These are phyloP conservation scores for Rhizomys pruinosus DNA, from an alignment of 2,113 vertebrate genomes.

Conservation along the genomic window DNA sequence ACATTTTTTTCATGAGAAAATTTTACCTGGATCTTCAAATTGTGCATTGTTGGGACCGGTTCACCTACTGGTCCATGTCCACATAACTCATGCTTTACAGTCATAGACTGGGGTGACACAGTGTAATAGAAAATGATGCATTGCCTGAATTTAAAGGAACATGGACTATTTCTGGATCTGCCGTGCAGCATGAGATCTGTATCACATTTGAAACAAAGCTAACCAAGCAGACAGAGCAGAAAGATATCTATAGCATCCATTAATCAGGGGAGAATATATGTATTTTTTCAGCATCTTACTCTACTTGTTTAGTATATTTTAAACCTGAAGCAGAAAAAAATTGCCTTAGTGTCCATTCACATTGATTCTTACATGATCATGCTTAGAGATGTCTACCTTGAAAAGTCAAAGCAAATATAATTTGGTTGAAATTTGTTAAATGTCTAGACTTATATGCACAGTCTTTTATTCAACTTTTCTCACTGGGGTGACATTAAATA, in stretches of 20 bases:
- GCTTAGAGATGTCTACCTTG: conserved; percentile 51
- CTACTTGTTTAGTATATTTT: conserved; percentile 78
- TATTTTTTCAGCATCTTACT: conserved; percentile 65
- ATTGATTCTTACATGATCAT: conserved; percentile 25
- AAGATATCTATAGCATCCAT: conserved; percentile 87
- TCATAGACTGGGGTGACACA: conserved; percentile 86
- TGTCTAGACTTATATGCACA: not conserved
- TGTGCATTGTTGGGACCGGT: conserved; percentile 74
- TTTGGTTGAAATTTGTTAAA: conserved; percentile 60
- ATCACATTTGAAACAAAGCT: conserved; percentile 89
- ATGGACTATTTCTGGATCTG: conserved; percentile 86
- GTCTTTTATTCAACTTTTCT: conserved; percentile 22
- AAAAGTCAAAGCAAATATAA: conserved; percentile 52
- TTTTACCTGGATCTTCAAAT: conserved; percentile 80
- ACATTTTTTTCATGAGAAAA: conserved; percentile 56
- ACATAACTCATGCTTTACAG: conserved; percentile 88
- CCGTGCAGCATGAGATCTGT: conserved; percentile 87
- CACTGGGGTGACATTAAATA: conserved; percentile 4
- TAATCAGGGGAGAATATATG: conserved; percentile 85
- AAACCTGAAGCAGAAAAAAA: conserved; percentile 73
- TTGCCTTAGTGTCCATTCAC: conserved; percentile 67
- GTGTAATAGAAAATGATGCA: conserved; percentile 89
- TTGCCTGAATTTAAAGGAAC: conserved; percentile 90
- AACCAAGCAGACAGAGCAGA: conserved; percentile 88
- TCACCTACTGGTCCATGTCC: conserved; percentile 83